A percentile compares a stretch with the other conserved stretches of the same genome.
Evolutionary conservation across 2,888 invertebrate species (phyloP).

Genomic region (Nymphalis polychloros): DNA sequence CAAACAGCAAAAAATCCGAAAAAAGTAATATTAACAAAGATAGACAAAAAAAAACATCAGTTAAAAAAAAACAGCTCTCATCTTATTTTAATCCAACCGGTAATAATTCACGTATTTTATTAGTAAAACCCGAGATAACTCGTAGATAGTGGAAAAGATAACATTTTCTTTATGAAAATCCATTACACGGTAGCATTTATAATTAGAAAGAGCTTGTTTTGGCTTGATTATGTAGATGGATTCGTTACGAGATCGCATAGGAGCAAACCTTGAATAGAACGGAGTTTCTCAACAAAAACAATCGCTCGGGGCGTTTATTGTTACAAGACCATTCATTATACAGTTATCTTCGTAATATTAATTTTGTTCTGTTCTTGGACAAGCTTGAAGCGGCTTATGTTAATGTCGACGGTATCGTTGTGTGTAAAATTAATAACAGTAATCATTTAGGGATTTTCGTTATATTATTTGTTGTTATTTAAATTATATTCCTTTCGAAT

Average conservation of each 20-base stretch:
- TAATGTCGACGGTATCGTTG: conserved; percentile 22
- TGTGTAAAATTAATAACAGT: conserved; percentile 27
- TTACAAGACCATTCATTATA: conserved; percentile 58
- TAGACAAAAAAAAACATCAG: background rate
- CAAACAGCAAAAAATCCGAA: background rate
- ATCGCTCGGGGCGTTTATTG: conserved; percentile 62
- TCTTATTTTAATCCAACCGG: conserved; percentile 3
- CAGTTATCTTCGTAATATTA: conserved; percentile 53
- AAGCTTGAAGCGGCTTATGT: conserved; percentile 48
- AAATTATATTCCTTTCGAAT: background rate
- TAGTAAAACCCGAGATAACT: conserved; percentile 4
- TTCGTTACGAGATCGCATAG: conserved; percentile 30
- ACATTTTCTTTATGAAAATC: conserved; percentile 37
- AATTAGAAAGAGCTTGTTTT: conserved; percentile 33
- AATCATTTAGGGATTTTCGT: conserved; percentile 18
- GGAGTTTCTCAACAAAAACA: conserved; percentile 61
- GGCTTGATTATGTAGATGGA: conserved; percentile 35
- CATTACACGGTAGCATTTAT: conserved; percentile 33
- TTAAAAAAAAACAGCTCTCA: conserved; percentile 5
- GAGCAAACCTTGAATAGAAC: conserved; percentile 33
- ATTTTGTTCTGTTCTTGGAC: conserved; percentile 58
- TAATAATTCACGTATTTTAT: conserved; percentile 1
- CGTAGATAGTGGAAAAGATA: conserved; percentile 26
- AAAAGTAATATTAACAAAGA: background rate
- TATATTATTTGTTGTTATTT: conserved; percentile 1